A percentile compares a stretch with the other conserved stretches of the same genome.
phyloP scores from a whole-genome alignment of 1,140 invertebrate genomes.

The Neodiprion pinetum region DNA sequence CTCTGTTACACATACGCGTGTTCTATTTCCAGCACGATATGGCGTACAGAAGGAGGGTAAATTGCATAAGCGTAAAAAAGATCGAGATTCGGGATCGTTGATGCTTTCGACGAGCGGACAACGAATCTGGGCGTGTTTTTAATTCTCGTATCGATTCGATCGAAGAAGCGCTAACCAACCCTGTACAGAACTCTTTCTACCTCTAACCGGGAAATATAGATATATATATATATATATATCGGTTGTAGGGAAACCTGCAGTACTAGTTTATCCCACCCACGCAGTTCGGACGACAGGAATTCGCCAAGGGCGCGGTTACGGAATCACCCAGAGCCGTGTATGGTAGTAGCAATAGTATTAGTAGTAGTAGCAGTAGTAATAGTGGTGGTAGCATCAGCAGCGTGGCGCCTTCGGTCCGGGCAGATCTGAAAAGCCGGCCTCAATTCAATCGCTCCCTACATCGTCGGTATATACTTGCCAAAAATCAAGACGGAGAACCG shows the following conservation, averaged over 20 bases:
- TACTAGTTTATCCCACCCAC: not conserved
- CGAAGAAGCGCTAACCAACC: not conserved
- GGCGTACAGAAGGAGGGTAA: too few species aligned
- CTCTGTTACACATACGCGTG: too few species aligned
- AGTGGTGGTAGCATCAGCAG: too few species aligned
- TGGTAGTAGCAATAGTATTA: not conserved
- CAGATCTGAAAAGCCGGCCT: not conserved
- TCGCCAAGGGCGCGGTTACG: constrained; percentile 7
- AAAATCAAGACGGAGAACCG: not conserved
- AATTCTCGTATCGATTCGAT: not conserved
- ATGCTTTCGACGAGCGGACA: too few species aligned
- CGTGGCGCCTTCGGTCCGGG: not conserved
- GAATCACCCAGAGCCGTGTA: constrained; percentile 7
- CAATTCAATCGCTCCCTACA: not conserved
- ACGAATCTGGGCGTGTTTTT: not conserved
- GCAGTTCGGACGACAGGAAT: constrained; percentile 5
- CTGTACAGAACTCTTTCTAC: not conserved
- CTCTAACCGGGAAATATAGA: not conserved
- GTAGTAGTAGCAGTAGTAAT: too few species aligned
- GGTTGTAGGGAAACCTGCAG: not conserved
- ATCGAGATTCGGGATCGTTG: too few species aligned
- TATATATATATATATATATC: not conserved
- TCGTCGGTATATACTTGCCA: not conserved
- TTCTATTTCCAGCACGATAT: too few species aligned
- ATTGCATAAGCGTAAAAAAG: too few species aligned